Evolutionary conservation across 2,888 invertebrate genomes (phyloP), one percentile per base, ranked within the genome.

Genomic region (Netelia inedita): DNA sequence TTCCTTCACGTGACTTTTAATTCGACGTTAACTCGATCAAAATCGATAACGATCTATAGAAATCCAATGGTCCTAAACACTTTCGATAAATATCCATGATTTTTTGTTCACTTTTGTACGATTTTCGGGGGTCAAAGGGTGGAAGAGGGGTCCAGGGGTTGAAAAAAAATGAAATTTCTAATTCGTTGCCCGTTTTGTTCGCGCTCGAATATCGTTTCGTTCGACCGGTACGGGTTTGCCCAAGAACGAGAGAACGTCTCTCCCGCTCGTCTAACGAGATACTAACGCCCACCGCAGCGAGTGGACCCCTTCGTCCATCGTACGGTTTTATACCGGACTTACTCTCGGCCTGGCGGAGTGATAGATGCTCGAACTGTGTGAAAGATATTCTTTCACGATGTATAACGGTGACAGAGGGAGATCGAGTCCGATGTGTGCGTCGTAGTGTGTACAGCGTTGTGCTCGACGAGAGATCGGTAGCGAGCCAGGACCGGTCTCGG

Each of bases 211-310:
- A 53, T 53, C 19, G 55, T n/a, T 28, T 53, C 73, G 28, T 73
- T 69, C 50, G 68, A 68, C 28, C 59, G 35, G 55, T 61, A 21
- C 2, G 28, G 57, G 50, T 71, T 14, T 11, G 14, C 0, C 11
- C 1, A 46, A 11, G 14, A 10, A 16, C 9, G 46, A 73, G 84
- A 73, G 65, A 76, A 79, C 78, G 81, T 85, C 69, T 73, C 85
- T 69, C 41, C 57, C 65, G 81, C 71, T 79, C 78, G 81, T 79
- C 85, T 74, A 85, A 81, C 78, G 74, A 81, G 73, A 85, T 50
- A 85, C 85, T 85, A 85, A 85, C 78, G 81, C 81, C 85, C 81
- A 85, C 78, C 74, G 80, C 46, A 76, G 78, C 63, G 78, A 81
- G 76, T 74, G 81, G 81, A 81, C 69, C 79, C 71, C 79, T 79